Percentiles rank a stretch among this genome's conserved stretches.
Conservation (phyloP, 2,888 invertebrate genomes). For the Meteorus colon region DNA sequence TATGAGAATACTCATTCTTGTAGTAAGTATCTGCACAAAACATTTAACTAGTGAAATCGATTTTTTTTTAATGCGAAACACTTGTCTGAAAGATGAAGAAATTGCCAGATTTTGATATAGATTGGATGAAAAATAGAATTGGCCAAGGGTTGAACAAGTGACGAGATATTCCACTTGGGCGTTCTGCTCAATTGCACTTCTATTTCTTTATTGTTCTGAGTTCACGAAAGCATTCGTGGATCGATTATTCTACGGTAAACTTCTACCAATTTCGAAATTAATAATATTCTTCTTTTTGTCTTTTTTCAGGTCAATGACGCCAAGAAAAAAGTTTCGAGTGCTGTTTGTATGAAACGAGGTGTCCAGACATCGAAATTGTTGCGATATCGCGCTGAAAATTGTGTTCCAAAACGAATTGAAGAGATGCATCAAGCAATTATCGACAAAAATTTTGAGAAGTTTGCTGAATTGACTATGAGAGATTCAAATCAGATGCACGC, state of each 20-base stretch:
- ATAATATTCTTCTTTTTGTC: background rate
- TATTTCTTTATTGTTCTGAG: too few relatives aligned
- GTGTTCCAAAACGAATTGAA: conserved; percentile 83
- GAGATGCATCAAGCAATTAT: conserved; percentile 80
- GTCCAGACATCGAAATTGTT: conserved; percentile 89
- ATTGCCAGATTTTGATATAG: too few relatives aligned
- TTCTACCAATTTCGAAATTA: background rate
- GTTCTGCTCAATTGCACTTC: too few relatives aligned
- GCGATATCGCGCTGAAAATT: conserved; percentile 80
- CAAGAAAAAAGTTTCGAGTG: conserved; percentile 90
- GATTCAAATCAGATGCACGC: conserved; percentile 99
- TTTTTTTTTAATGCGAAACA: too few relatives aligned
- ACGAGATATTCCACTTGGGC: too few relatives aligned
- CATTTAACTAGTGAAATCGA: background rate
- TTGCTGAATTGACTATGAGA: conserved; percentile 96
- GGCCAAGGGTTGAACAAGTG: too few relatives aligned
- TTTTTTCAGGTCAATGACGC: conserved; percentile 78
- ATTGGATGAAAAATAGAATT: too few relatives aligned
- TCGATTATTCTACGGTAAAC: too few relatives aligned
- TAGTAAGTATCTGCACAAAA: conserved; percentile 76
- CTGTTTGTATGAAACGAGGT: conserved; percentile 89
- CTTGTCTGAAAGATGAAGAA: too few relatives aligned
- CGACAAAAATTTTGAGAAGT: conserved; percentile 83
- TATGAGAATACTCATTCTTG: conserved; percentile 90
- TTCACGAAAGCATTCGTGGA: too few relatives aligned